Percentiles rank a stretch among this genome's conserved stretches.
Conservation (phyloP, 2,113 vertebrate genomes). For the Cacatua alba region DNA sequence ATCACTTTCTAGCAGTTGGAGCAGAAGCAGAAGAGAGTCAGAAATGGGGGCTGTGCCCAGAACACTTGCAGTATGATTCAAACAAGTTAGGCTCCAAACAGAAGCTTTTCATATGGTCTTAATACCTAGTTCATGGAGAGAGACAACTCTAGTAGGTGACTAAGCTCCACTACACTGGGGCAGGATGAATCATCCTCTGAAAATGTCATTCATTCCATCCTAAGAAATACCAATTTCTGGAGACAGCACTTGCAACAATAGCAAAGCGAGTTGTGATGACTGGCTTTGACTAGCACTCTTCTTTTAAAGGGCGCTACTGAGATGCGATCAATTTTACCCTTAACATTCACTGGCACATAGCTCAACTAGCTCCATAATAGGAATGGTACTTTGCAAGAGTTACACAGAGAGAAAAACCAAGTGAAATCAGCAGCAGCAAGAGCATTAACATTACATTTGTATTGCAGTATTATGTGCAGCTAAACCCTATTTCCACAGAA, state of each 20-base stretch:
- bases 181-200: constrained; percentile 34
- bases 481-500: not conserved
- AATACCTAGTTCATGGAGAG: not conserved
- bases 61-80: not conserved
- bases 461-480: not conserved
- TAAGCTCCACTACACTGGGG: not conserved
- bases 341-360: not conserved
- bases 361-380: not conserved
- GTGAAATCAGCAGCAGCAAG: not conserved
- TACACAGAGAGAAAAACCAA: not conserved
- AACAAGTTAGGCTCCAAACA: not conserved
- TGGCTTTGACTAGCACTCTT: not conserved
- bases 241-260: not conserved
- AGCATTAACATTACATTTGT: not conserved
- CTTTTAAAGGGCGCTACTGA: not conserved
- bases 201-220: constrained; percentile 21
- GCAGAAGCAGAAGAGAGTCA: not conserved
- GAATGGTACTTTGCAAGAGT: not conserved
- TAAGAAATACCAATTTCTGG: not conserved
- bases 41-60: not conserved
- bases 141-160: not conserved
- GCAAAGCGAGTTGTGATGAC: not conserved
- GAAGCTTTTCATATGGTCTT: not conserved
- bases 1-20: not conserved
- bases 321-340: not conserved